Base-by-base conservation (phyloP, 2,888 invertebrate genomes). In the Hylaea fasciaria region DNA sequence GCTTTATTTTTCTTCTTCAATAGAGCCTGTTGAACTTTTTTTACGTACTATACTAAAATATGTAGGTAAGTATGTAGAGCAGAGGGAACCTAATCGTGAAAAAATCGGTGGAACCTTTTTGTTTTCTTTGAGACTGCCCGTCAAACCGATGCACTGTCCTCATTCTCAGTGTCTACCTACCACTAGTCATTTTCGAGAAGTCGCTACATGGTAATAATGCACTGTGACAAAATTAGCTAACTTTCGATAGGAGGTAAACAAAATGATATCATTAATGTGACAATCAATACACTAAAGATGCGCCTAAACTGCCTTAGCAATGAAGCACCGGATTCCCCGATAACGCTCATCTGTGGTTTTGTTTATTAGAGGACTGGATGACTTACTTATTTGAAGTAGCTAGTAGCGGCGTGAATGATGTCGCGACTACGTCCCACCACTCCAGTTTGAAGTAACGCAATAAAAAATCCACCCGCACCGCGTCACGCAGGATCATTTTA, bases 391-490 rank as follows among this genome's bases (percentile, higher is more conserved):
- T 14, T 14, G 40, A 13, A 40, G 40, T 40, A 40, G n/a, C n/a
- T n/a, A n/a, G 40, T 14, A 14, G 53, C 35, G 22, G 70, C 69
- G 67, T 71, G 64, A 72, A 76, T 73, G 71, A 78, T 78, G 77
- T 72, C 76, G 74, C 78, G 75, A 74, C 78, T 80, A 78, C 71
- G 81, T 80, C 76, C 81, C 82, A 76, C 79, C 83, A 86, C 87
- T 89, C 78, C 69, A 82, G 65, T 69, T 70, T 75, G 76, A 74
- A 82, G 76, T 74, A 71, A 79, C 72, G 76, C 76, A 77, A 85
- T 87, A 91, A 91, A 90, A 90, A 91, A 74, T 78, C 87, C 90
- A 79, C 90, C 91, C 89, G 86, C 90, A 83, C 88, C 77, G 73
- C 80, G 87, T 89, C 91, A 87, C 86, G 83, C 85, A 78, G 79